These are phyloP conservation scores for Apaloderma vittatum DNA, from an alignment of 2,113 vertebrate genomes.

Conservation along the genomic window DNA sequence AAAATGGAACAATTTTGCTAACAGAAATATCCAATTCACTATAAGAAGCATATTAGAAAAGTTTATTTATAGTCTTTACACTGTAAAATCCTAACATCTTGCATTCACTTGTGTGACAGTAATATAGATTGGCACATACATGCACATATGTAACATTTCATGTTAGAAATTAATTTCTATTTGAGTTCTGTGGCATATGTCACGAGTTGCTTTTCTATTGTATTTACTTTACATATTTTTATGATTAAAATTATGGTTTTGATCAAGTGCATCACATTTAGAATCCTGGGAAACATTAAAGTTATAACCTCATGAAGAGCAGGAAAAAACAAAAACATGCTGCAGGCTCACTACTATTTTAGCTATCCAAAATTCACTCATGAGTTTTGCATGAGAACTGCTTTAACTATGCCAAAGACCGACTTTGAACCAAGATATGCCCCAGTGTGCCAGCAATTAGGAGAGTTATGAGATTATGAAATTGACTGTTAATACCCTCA, in stretches of 20 bases:
- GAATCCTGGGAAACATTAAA: background rate
- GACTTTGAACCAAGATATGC: background rate
- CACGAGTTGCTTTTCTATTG: background rate
- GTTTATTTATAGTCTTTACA: background rate
- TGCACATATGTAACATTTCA: background rate
- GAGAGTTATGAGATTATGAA: background rate
- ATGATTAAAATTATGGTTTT: background rate
- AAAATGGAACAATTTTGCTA: background rate
- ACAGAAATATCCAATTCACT: background rate
- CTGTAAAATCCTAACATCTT: background rate
- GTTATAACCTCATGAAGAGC: background rate
- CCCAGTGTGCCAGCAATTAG: background rate
- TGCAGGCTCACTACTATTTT: background rate
- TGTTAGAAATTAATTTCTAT: background rate
- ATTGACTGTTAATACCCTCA: background rate
- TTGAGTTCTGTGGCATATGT: background rate
- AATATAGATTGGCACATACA: background rate
- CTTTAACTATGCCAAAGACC: background rate
- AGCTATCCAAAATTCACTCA: background rate
- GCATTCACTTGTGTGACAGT: background rate
- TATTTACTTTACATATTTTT: background rate
- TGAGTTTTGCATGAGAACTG: background rate
- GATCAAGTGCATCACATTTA: background rate
- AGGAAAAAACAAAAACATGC: background rate
- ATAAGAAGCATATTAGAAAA: background rate